A percentile compares a stretch with the other conserved stretches of the same genome.
These are phyloP conservation scores for Polymixis flavicincta DNA, from an alignment of 2,888 invertebrate species.

Conservation along the genomic window DNA sequence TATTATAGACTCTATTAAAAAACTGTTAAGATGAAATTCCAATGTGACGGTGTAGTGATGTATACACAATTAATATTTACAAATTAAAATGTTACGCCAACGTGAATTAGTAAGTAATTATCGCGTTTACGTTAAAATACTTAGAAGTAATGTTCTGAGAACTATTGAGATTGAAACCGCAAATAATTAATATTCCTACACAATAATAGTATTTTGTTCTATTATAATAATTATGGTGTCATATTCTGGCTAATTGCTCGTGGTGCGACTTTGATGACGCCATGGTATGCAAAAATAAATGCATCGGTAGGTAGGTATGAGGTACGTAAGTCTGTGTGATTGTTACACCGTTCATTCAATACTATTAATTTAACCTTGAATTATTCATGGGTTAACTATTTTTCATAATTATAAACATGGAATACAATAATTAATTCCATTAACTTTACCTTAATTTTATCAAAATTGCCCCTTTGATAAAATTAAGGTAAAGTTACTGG, in stretches of 20 bases:
- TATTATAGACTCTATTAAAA: neutral
- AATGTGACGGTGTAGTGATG: neutral
- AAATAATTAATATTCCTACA: slow-evolving; percentile 21
- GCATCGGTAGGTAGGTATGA: neutral
- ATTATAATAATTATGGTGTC: neutral
- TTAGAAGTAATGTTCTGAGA: slow-evolving; percentile 51
- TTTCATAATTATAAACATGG: neutral
- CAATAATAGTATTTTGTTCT: no score
- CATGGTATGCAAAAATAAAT: slow-evolving; percentile 14
- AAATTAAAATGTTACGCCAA: slow-evolving; percentile 55
- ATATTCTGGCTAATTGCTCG: slow-evolving; percentile 35
- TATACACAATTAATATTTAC: slow-evolving; percentile 48
- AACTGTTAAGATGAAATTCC: neutral
- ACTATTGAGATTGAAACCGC: slow-evolving; percentile 30
- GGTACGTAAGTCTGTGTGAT: neutral
- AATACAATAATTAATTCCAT: no score
- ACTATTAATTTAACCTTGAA: slow-evolving; percentile 4
- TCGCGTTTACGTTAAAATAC: slow-evolving; percentile 47
- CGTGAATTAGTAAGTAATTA: slow-evolving; percentile 58
- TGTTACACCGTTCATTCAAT: slow-evolving; percentile 26
- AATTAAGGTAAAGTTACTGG: no score
- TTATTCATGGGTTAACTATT: neutral
- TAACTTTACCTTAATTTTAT: no score
- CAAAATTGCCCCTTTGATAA: no score
- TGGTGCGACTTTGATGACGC: slow-evolving; percentile 28